phyloP scores from a whole-genome alignment of 2,113 vertebrate genomes.

The Aspiorhynchus laticeps region DNA sequence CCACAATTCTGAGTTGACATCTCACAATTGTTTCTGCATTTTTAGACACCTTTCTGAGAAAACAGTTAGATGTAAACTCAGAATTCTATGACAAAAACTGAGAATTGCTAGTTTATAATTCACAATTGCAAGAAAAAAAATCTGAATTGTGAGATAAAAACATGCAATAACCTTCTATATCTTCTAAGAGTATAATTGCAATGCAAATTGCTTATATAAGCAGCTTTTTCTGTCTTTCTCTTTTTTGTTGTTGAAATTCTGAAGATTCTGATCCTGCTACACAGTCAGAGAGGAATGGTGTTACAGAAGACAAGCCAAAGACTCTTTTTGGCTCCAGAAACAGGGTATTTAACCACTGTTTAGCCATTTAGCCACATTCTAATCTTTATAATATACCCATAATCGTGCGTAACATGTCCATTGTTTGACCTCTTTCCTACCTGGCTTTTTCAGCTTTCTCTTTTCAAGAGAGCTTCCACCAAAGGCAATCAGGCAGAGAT shows the following conservation, averaged over 20 bases:
- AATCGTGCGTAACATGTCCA: background rate
- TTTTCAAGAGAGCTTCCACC: constrained; percentile 70
- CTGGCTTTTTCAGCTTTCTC: constrained; percentile 63
- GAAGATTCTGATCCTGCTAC: constrained; percentile 33
- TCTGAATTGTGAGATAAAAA: no score
- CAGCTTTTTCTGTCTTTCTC: background rate
- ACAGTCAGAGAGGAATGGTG: constrained; percentile 63
- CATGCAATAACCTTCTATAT: no score
- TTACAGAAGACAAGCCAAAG: constrained; percentile 48
- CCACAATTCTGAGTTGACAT: no score
- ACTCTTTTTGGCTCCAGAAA: constrained; percentile 62
- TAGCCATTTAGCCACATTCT: background rate
- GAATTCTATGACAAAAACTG: no score
- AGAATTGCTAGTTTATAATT: no score
- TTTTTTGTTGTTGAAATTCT: constrained; percentile 34
- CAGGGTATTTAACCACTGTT: constrained; percentile 67
- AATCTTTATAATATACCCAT: background rate
- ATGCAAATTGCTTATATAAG: background rate
- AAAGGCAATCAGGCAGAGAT: constrained; percentile 52
- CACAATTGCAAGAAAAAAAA: no score
- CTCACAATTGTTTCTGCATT: no score
- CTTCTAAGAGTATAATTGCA: no score
- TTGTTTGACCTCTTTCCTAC: background rate
- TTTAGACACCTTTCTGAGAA: no score
- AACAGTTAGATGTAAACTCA: no score